Base-by-base conservation (phyloP, 2,113 vertebrate genomes). In the Festucalex cinctus region DNA sequence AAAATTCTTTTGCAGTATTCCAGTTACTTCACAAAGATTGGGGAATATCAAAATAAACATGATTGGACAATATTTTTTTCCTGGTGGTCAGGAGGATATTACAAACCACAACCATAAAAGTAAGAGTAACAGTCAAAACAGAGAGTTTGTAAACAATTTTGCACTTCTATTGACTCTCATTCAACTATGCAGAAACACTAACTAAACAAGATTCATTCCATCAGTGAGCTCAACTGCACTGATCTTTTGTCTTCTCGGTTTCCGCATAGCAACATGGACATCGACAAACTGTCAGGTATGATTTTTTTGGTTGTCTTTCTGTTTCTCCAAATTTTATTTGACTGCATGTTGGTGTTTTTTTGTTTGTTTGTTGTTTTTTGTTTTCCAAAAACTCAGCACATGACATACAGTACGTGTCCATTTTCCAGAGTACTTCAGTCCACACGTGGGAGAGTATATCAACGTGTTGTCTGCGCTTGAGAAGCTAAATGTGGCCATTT, bases 391-490 rank as follows among this genome's bases (percentile, higher is more conserved):
- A 13, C 13, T 32, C 26, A 32, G 26, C 14, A 56, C 14, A 28
- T 56, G 28, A 6, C 3, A 56, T 16, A 16, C 3, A 28, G n/a
- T 26, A 32, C 26, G 22, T 62, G 44, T 46, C 44, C 17, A 19
- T 46, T 56, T 35, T 63, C 8, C 86, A 98, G 97, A 95, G 74
- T 97, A 98, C 90, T 98, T 98, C 86, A 93, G 92, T 2, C 91
- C 93, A 0, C 95, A 95, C 83, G 90, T 98, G 0, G 97, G 97
- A 2, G 94, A 96, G 78, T 98, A 96, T 28, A 91, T 90, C 76
- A 93, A 93, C 0, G 96, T 98, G 71, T 88, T 99, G 65, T 94
- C 95, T 0, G 94, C 97, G 0, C 83, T 99, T 87, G 96, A 99
- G 70, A 88, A 94, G 1, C 93, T 99, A 62, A 99, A 99, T 41